Base-by-base conservation (phyloP, 53 echinoderm and acorn worm genomes). In the Crossaster papposus region DNA sequence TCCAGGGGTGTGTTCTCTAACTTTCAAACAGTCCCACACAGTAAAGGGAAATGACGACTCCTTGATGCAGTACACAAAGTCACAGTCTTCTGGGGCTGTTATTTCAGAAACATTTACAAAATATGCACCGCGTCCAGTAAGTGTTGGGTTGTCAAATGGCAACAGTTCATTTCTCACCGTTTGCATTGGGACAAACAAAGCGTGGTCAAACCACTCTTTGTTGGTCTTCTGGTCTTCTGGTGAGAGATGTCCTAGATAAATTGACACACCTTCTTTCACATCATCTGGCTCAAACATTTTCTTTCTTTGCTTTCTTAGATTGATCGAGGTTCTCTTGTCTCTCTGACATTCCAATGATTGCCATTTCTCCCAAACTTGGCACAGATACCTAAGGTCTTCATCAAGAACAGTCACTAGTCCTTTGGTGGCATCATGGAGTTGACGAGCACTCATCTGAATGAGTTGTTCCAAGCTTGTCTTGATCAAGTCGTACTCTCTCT, bases 121-220 rank as follows among this genome's bases (percentile, higher is more conserved):
- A 0, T n/a, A 14, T 72, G 51, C 51, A 7, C 31, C 85, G 54
- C 44, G 89, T 73, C 89, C 89, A 33, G 18, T 90, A 17, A 90
- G 30, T 53, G 90, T 90, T 36, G 82, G 90, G 28, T 90, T 90
- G 20, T n/a, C n/a, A n/a, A n/a, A n/a, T n/a, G n/a, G n/a, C n/a
- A n/a, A n/a, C n/a, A n/a, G n/a, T n/a, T n/a, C n/a, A 14, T 35
- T 15, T 54, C 70, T 64, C 65, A 15, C 30, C 15, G 70, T 52
- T n/a, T n/a, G n/a, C n/a, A n/a, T n/a, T n/a, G n/a, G n/a, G n/a
- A n/a, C n/a, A n/a, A n/a, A n/a, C 35, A 82, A 44, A 10, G 65
- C 90, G 23, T 90, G 72, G n/a, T 76, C 64, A 38, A 30, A 73
- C 74, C 85, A 85, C 53, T 73, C 54, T 33, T 53, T 51, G 72